A percentile compares a stretch with the other conserved stretches of the same genome.
Evolutionary conservation across 2,797 vertebrate genomes (phyloP).

Genomic region (Graptemys geographica): DNA sequence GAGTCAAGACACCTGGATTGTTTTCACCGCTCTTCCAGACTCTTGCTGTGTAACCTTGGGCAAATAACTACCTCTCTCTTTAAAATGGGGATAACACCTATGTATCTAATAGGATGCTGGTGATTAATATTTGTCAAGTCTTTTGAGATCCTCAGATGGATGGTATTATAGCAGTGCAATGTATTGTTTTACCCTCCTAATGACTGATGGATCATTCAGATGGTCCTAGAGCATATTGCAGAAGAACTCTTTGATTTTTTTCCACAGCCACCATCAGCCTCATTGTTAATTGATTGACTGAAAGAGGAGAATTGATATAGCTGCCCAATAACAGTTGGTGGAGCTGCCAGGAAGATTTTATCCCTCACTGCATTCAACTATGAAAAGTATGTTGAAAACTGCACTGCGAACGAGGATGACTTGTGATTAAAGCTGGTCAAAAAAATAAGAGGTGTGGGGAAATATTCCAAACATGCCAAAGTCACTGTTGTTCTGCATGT

Average conservation of each 20-base stretch:
- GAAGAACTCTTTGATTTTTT: neutral
- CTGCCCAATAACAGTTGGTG: neutral
- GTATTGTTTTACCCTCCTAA: neutral
- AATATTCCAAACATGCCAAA: neutral
- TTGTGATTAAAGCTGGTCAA: neutral
- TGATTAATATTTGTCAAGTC: neutral
- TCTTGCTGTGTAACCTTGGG: neutral
- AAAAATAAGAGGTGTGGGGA: neutral
- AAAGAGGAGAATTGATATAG: neutral
- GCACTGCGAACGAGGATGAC: neutral
- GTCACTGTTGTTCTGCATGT: neutral
- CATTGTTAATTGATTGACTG: neutral
- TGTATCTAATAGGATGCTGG: rapidly evolving
- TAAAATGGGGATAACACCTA: neutral
- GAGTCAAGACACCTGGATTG: neutral
- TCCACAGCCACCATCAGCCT: neutral
- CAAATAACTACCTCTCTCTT: neutral
- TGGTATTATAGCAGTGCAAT: rapidly evolving
- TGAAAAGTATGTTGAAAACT: neutral
- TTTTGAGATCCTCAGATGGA: neutral
- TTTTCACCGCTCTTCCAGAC: neutral
- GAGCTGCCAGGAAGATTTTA: neutral
- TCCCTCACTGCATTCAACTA: neutral
- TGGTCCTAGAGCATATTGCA: neutral
- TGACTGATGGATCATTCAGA: neutral